A percentile compares a stretch with the other conserved stretches of the same genome.
Evolutionary conservation across 1,140 invertebrate species (phyloP).

Genomic region (Rhynchophorus ferrugineus): DNA sequence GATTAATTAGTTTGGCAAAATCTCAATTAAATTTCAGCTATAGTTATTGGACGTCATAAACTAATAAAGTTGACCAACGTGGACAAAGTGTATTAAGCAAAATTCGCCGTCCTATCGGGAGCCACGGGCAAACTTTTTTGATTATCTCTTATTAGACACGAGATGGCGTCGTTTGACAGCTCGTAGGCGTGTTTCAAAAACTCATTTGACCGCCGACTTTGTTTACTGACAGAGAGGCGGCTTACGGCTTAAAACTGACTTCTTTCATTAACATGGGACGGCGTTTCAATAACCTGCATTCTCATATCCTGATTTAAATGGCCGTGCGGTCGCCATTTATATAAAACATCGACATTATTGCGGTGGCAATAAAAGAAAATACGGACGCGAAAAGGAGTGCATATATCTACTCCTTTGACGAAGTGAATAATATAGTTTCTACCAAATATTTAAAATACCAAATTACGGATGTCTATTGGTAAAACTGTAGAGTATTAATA

Average conservation of each 20-base stretch:
- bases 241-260: conserved; percentile 29
- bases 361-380: conserved; percentile 1
- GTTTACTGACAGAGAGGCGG: conserved; percentile 16
- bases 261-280: conserved; percentile 32
- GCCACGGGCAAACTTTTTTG: background rate
- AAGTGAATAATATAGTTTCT: too few species aligned
- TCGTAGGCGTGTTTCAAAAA: conserved; percentile 22
- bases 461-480: too few species aligned
- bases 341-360: background rate
- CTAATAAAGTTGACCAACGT: too few species aligned
- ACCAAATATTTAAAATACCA: too few species aligned
- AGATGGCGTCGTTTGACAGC: background rate
- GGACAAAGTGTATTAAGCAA: background rate
- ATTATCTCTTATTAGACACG: background rate
- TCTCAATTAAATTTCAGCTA: too few species aligned
- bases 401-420: too few species aligned
- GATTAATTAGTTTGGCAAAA: too few species aligned
- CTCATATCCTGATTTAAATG: conserved; percentile 25
- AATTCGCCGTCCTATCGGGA: background rate
- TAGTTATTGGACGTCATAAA: too few species aligned
- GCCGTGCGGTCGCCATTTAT: conserved; percentile 4
- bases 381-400: too few species aligned
- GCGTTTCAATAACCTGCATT: conserved; percentile 31
- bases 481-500: too few species aligned
- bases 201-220: conserved; percentile 28